Evolutionary conservation across 2,113 vertebrate genomes (phyloP), one percentile per base, ranked within the genome.

Genomic region (Gopherus flavomarginatus): DNA sequence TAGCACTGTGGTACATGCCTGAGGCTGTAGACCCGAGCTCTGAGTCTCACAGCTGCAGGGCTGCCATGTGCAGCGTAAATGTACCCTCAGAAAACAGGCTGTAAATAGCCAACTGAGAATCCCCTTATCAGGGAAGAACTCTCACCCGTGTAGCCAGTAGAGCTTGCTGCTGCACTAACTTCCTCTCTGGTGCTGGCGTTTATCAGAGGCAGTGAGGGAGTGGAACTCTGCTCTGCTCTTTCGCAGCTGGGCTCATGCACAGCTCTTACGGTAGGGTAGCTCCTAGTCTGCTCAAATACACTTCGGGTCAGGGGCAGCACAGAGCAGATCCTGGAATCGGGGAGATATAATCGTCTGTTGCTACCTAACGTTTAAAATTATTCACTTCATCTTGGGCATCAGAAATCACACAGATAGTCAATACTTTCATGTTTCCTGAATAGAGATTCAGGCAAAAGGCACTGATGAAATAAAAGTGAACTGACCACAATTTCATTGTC

Each of bases 321-420:
- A 17, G 83, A 78, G 86, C 92, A 54, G 84, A 85, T 79, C 26
- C 0, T 96, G 89, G 81, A 84, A 62, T 0, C 0, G 0, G 77
- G 72, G 57, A 88, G 47, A 75, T 0, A 0, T 14, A 78, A 95
- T 95, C 94, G 96, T 24, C 88, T 49, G 38, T 49, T 87, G 81
- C 82, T 96, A 94, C 88, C 90, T 91, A 95, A 75, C 83, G 96
- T 95, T 92, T 38, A 72, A 72, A 38, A 5, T 92, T 94, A 97
- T 96, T 29, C 72, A 29, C n/a, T 92, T 42, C 44, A 92, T 95
- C 96, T 95, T 88, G 35, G 78, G 77, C 90, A 92, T 96, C 92
- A 81, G 88, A 93, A 85, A 92, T 81, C 93, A 16, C 86, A 91
- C 69, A 62, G 16, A 91, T 95, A 97, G 97, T 96, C 92, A 97